These are phyloP conservation scores for Eidolon helvum DNA, from an alignment of 2,113 vertebrate species.

Conservation along the genomic window DNA sequence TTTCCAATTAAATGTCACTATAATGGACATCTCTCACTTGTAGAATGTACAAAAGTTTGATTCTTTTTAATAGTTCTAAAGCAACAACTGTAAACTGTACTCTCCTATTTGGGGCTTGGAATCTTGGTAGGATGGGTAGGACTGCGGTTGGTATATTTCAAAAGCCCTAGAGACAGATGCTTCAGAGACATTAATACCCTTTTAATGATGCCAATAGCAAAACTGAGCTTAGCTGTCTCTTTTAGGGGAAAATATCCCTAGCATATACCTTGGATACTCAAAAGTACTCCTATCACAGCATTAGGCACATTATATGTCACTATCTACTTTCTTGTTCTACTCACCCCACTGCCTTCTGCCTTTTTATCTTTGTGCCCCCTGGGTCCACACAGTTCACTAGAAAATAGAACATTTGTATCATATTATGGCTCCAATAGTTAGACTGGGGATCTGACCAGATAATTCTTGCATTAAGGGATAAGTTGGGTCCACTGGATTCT, in stretches of 20 bases:
- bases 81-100: background rate
- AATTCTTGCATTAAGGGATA: background rate
- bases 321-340: background rate
- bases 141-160: background rate
- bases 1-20: background rate
- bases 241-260: background rate
- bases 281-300: background rate
- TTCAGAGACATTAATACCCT: background rate
- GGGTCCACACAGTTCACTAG: background rate
- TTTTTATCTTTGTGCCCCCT: background rate
- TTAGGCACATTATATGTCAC: background rate
- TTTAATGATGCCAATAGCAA: background rate
- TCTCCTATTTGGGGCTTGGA: background rate
- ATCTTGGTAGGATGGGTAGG: background rate
- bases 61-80: slow-evolving; percentile 21
- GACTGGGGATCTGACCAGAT: background rate
- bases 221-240: background rate
- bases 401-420: background rate
- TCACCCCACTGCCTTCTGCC: background rate
- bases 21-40: background rate
- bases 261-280: background rate
- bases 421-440: background rate
- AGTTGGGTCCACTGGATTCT: background rate
- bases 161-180: background rate
- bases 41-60: background rate